These are phyloP conservation scores for Paramuricea clavata DNA, from an alignment of 92 coral and sea anemone species.

Conservation along the genomic window DNA sequence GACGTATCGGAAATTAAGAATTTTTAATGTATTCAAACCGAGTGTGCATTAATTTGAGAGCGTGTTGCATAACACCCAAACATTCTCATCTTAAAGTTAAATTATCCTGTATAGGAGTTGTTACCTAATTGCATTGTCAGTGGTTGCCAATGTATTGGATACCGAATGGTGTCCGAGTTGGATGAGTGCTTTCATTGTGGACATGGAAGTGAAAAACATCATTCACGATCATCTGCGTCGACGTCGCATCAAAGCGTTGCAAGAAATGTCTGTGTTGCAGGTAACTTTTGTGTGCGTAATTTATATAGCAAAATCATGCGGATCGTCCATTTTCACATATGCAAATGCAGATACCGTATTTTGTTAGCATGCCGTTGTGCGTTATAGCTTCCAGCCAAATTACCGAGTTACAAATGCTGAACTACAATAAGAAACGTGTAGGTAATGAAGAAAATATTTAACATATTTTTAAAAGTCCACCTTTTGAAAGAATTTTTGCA, in stretches of 20 bases:
- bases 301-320: background rate
- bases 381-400: background rate
- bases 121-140: background rate
- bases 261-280: slow-evolving; percentile 2
- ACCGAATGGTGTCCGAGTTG: slow-evolving; percentile 15
- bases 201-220: background rate
- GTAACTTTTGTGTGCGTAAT: background rate
- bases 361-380: background rate
- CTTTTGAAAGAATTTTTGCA: too few species aligned
- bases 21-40: too few species aligned
- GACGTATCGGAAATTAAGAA: too few species aligned
- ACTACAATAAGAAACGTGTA: too few species aligned
- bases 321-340: too few species aligned
- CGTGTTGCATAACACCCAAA: too few species aligned
- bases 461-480: too few species aligned
- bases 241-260: background rate
- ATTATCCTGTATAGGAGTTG: background rate
- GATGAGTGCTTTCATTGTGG: slow-evolving; percentile 34
- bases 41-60: too few species aligned
- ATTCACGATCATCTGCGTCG: background rate
- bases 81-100: too few species aligned
- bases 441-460: too few species aligned
- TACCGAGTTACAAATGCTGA: too few species aligned
- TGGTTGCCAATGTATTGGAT: slow-evolving; percentile 21
- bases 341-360: background rate